Evolutionary conservation across 1,140 invertebrate species (phyloP).

Genomic region (Pachyrhynchus sulphureomaculatus): DNA sequence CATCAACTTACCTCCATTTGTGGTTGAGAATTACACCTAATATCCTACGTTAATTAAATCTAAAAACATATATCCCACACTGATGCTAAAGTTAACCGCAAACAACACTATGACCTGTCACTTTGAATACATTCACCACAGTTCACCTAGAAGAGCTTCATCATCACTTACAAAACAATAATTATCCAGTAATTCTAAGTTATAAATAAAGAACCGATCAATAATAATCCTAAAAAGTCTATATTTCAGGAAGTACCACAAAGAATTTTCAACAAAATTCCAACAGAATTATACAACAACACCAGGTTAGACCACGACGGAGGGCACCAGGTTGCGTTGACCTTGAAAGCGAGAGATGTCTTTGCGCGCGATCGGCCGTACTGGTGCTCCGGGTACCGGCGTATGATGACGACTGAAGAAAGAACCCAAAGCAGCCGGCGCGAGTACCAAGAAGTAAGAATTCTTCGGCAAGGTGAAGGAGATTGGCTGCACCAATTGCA

Average conservation of each 20-base stretch:
- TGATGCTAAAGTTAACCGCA: no score
- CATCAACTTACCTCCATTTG: conserved; percentile 1
- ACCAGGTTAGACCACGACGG: neutral
- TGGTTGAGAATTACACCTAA: no score
- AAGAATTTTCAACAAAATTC: conserved; percentile 8
- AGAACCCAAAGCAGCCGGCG: conserved; percentile 17
- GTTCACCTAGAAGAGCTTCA: no score
- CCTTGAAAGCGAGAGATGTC: conserved; percentile 24
- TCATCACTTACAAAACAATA: no score
- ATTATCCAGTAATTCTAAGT: no score
- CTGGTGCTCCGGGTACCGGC: conserved; percentile 17
- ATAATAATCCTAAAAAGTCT: no score
- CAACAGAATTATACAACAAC: neutral
- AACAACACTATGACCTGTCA: neutral
- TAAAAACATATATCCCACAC: neutral
- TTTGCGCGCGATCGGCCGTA: neutral
- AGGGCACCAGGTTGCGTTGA: conserved; percentile 30
- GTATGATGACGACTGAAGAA: conserved; percentile 26
- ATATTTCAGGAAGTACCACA: no score
- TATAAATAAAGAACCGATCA: no score
- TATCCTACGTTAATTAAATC: neutral
- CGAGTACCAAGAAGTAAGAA: conserved; percentile 10
- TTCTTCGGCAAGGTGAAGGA: conserved; percentile 18
- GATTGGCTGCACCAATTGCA: conserved; percentile 12
- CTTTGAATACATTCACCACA: neutral